phyloP scores from a whole-genome alignment of 2,888 invertebrate genomes.

The Oscheius sp. region DNA sequence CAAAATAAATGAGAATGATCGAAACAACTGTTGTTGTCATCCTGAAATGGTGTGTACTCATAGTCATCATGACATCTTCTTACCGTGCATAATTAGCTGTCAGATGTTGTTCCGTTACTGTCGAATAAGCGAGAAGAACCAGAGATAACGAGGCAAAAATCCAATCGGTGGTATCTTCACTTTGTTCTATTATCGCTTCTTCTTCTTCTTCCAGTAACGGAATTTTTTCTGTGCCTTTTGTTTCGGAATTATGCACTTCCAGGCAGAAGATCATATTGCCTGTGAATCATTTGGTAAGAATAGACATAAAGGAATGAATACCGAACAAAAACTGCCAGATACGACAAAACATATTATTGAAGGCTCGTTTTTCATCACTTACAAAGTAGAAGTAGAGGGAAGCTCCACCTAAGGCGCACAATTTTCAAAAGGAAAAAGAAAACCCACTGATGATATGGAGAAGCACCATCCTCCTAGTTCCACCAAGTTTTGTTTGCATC shows the following conservation, averaged over 20 bases:
- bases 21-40: not conserved
- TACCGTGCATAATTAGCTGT: not conserved
- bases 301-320: not conserved
- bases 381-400: not conserved
- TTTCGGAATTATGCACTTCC: not conserved
- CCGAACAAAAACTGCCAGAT: slow-evolving; percentile 26
- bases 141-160: not conserved
- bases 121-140: not conserved
- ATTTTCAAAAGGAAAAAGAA: not conserved
- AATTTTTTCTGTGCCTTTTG: too few relatives aligned
- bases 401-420: slow-evolving; percentile 5
- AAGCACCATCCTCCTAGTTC: not conserved
- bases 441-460: not conserved
- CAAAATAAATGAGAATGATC: not conserved
- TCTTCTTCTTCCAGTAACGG: too few relatives aligned
- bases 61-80: not conserved
- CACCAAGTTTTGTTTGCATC: not conserved
- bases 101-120: not conserved
- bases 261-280: not conserved
- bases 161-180: not conserved
- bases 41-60: not conserved
- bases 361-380: not conserved
- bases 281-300: not conserved
- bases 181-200: too few relatives aligned
- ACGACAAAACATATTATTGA: slow-evolving; percentile 21